Evolutionary conservation across 2,113 vertebrate genomes (phyloP), one percentile per base, ranked within the genome.

Genomic region (Athene noctua): DNA sequence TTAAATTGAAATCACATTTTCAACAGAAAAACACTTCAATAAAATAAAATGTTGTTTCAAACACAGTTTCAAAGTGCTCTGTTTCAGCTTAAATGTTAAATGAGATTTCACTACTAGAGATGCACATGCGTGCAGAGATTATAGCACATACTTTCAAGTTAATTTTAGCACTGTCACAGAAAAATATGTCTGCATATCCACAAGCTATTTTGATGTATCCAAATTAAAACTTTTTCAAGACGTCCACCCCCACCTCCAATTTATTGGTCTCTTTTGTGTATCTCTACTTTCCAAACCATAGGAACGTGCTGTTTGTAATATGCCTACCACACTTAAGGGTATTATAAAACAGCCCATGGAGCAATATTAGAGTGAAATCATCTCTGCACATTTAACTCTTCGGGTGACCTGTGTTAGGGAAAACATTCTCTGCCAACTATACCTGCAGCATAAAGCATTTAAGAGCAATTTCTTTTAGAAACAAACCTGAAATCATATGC

Each of bases 1-100:
- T 67, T 67, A 72, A 95, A 91, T 58, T 77, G 59, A 67, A 86
- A 57, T 95, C 70, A 95, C 29, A 57, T 82, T 78, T 81, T 34
- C 65, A 57, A 32, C 0, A 1, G 71, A 15, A 67, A 86, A 92
- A 18, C 29, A 30, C 40, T 47, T 52, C 59, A 58, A 44, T 44
- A 55, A 82, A 82, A 36, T 13, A 8, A 80, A 77, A 8, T 9
- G 13, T 49, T 25, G 26, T 30, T 34, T 66, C 29, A 22, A 47
- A 52, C 0, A 10, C 42, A 11, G 29, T 79, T 78, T 75, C 57
- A 29, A 70, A 67, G 40, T 5, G 65, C 34, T 67, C 47, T 70
- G 78, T 58, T 77, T 59, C 74, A 61, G 21, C 30, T 40, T 47
- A 20, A 10, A 5, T 13, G 9, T 36, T 21, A 42, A 47, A 26